These are phyloP conservation scores for Epistrophe grossulariae DNA, from an alignment of 2,888 invertebrate genomes.

Conservation along the genomic window DNA sequence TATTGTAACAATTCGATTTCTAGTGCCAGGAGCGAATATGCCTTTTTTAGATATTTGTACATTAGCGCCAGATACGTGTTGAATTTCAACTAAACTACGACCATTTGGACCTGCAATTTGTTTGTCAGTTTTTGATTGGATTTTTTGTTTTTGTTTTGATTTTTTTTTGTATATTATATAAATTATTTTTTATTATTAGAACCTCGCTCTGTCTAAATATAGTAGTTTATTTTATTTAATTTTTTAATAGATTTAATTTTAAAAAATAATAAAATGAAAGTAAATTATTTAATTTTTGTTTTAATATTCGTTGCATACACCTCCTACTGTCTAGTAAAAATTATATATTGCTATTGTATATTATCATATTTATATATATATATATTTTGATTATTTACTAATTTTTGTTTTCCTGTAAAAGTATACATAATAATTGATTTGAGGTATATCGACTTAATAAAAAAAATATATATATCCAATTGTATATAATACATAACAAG, in stretches of 20 bases:
- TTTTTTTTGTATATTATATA: slow-evolving; percentile 52
- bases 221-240: slow-evolving; percentile 23
- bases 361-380: slow-evolving; percentile 24
- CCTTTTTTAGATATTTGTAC: slow-evolving; percentile 99
- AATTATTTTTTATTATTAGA: slow-evolving; percentile 32
- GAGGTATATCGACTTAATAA: slow-evolving; percentile 73
- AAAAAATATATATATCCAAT: slow-evolving; percentile 55
- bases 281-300: slow-evolving; percentile 24
- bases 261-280: slow-evolving; percentile 15
- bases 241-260: slow-evolving; percentile 23
- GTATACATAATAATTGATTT: slow-evolving; percentile 62
- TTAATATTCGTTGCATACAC: slow-evolving; percentile 71
- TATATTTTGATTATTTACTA: slow-evolving; percentile 42
- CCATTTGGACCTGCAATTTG: slow-evolving; percentile 92
- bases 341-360: slow-evolving; percentile 27
- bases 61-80: slow-evolving; percentile 98
- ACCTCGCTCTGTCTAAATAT: slow-evolving; percentile 22
- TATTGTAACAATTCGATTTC: slow-evolving; percentile 98
- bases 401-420: slow-evolving; percentile 60
- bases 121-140: slow-evolving; percentile 68
- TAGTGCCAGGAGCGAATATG: slow-evolving; percentile 97
- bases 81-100: slow-evolving; percentile 97
- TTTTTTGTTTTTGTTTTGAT: slow-evolving; percentile 46
- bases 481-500: slow-evolving; percentile 55
- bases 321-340: slow-evolving; percentile 52